phyloP scores from a whole-genome alignment of 64 coral and sea anemone species.

The Stichodactyla helianthus region DNA sequence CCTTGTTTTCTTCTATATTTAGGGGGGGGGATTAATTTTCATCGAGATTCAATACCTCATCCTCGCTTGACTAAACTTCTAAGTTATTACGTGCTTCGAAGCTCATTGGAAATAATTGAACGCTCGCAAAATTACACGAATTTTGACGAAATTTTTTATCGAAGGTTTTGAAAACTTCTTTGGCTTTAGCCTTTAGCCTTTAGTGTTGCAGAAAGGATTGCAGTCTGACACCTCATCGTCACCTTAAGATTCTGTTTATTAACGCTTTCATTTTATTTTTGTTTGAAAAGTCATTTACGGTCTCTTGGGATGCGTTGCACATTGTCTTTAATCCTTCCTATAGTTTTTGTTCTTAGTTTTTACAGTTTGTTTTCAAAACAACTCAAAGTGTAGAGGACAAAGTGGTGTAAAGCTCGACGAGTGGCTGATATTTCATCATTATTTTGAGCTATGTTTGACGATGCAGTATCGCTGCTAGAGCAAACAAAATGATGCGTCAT shows the following conservation, averaged over 20 bases:
- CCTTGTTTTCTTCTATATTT: background rate
- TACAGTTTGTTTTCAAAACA: background rate
- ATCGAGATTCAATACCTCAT: background rate
- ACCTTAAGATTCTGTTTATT: background rate
- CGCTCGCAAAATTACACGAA: background rate
- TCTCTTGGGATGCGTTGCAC: background rate
- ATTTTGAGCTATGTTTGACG: background rate
- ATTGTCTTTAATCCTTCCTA: background rate
- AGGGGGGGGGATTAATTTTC: background rate
- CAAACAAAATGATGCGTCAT: background rate
- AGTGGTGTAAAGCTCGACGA: background rate
- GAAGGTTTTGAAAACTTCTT: constrained; percentile 3
- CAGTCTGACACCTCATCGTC: background rate
- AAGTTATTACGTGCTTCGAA: background rate
- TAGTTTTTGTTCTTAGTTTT: background rate
- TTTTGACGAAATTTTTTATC: background rate
- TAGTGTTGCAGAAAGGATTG: background rate
- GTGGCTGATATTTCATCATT: background rate
- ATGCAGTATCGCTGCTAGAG: background rate
- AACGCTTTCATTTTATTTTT: background rate
- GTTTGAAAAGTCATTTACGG: background rate
- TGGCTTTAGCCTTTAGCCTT: background rate
- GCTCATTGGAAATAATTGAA: background rate
- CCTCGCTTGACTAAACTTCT: background rate
- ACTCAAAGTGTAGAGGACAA: background rate